These are phyloP conservation scores for Eulithis prunata DNA, from an alignment of 2,888 invertebrate genomes.

Conservation along the genomic window DNA sequence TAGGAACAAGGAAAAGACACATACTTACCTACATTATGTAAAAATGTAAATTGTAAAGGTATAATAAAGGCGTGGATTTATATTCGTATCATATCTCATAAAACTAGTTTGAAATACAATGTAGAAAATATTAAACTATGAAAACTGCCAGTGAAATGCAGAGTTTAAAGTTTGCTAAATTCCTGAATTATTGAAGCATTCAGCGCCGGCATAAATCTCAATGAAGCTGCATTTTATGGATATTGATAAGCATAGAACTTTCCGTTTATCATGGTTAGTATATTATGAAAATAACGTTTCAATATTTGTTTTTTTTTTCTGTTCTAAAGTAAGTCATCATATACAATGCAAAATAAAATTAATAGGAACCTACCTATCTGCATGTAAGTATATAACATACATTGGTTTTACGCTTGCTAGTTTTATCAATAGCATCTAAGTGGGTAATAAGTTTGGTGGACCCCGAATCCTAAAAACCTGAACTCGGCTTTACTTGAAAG, in stretches of 20 bases:
- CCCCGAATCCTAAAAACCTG: slow-evolving; percentile 15
- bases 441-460: slow-evolving; percentile 8
- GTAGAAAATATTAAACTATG: slow-evolving; percentile 29
- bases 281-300: slow-evolving; percentile 15
- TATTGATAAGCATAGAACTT: slow-evolving; percentile 43
- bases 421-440: not conserved
- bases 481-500: slow-evolving; percentile 28
- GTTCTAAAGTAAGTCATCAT: not conserved
- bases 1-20: slow-evolving; percentile 8
- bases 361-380: too few species aligned
- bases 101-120: slow-evolving; percentile 27
- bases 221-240: slow-evolving; percentile 44
- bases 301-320: slow-evolving; percentile 9
- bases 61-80: slow-evolving; percentile 1
- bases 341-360: too few species aligned
- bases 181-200: slow-evolving; percentile 41
- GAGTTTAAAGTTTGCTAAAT: slow-evolving; percentile 35
- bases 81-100: slow-evolving; percentile 12
- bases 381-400: too few species aligned
- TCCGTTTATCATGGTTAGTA: slow-evolving; percentile 38
- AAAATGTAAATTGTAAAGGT: slow-evolving; percentile 3
- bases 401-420: too few species aligned
- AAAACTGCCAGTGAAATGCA: slow-evolving; percentile 26
- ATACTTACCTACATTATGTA: not conserved
- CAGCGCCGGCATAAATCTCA: slow-evolving; percentile 42